Evolutionary conservation across 2,113 vertebrate species (phyloP), one percentile per base, ranked within the genome.

Genomic region (Arenaria interpres): DNA sequence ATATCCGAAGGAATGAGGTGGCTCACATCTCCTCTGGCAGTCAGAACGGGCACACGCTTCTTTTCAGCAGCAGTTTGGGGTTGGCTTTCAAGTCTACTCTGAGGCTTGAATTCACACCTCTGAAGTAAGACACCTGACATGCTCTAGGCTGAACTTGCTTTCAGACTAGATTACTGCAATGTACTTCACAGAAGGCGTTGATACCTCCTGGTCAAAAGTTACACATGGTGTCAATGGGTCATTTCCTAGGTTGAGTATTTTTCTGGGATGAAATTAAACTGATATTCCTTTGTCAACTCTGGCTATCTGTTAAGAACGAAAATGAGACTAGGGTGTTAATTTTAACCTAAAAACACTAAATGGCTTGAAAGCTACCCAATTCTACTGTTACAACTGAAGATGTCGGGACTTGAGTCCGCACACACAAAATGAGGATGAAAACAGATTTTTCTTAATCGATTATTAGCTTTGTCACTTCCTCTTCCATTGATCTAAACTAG

Each of bases 201-300:
- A 21, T 12, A 39, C 3, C 8, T 81, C n/a, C 75, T 66, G 39
- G 12, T 56, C 56, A 54, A 23, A 60, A 18, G 16, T 69, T 37
- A 37, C 7, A n/a, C 7, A 0, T 24, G 25, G 7, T 33, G 12
- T 37, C 60, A 56, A 3, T 5, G 56, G 32, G 16, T 66, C 6
- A 18, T 45, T 45, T 33, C 71, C 50, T 66, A 33, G 14, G 10
- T 21, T 69, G 43, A 32, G 7, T 43, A 37, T 60, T 88, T 85
- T 41, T 54, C 60, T 78, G 60, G 35, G 37, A 96, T 12, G 45
- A 85, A 90, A 41, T 74, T 4, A 66, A 90, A 69, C 5, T 50
- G 14, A 10, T 62, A 56, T 10, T 60, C 30, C 12, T 68, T 62
- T 69, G 25, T 17, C 35, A 85, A 19, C 14, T 46, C 24, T 12